Percentiles rank a stretch among this genome's conserved stretches.
These are phyloP conservation scores for Emmelina monodactyla DNA, from an alignment of 2,888 invertebrate species.

Conservation along the genomic window DNA sequence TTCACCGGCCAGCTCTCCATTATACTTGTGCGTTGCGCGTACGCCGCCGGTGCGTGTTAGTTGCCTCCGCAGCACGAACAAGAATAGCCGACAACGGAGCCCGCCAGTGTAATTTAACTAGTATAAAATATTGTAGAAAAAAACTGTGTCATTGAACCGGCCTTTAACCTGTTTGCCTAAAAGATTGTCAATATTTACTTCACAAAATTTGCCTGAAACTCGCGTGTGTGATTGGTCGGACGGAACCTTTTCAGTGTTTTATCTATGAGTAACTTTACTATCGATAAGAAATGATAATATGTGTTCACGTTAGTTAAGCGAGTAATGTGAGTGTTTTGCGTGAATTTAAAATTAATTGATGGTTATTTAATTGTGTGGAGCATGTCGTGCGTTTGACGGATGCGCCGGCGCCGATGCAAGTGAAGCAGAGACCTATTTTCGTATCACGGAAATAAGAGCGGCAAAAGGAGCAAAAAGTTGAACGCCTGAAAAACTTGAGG, in stretches of 20 bases:
- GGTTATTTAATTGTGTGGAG: constrained; percentile 19
- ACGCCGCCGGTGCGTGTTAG: constrained; percentile 41
- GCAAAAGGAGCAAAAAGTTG: constrained; percentile 62
- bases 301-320: not conserved
- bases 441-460: constrained; percentile 66
- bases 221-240: constrained; percentile 22
- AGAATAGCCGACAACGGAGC: constrained; percentile 51
- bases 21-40: constrained; percentile 47
- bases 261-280: constrained; percentile 2
- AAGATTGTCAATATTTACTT: constrained; percentile 27
- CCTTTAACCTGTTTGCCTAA: constrained; percentile 22
- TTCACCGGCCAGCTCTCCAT: constrained; percentile 37
- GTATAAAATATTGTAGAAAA: constrained; percentile 24
- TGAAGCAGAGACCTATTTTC: constrained; percentile 61
- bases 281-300: not conserved
- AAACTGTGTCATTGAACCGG: constrained; percentile 29
- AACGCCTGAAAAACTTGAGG: constrained; percentile 59
- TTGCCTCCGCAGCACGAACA: constrained; percentile 52
- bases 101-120: constrained; percentile 19
- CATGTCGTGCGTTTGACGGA: constrained; percentile 41
- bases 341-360: too few species aligned
- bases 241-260: not conserved
- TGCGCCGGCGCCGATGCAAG: constrained; percentile 56
- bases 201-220: constrained; percentile 31
- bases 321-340: too few species aligned